These are phyloP conservation scores for Hololepta plana DNA, from an alignment of 2,888 invertebrate genomes.

Conservation along the genomic window DNA sequence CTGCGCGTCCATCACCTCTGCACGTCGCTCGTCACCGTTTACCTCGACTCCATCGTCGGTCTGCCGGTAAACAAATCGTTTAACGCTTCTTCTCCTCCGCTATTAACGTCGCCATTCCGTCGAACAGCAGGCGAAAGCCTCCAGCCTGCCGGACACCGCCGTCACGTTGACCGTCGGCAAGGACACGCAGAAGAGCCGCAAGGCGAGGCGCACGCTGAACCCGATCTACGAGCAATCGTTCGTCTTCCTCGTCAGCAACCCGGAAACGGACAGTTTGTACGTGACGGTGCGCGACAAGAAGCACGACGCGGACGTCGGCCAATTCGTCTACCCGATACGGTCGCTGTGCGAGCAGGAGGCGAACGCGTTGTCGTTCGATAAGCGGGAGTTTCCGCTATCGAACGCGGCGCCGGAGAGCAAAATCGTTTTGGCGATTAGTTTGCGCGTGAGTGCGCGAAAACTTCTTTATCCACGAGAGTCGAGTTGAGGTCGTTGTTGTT, in stretches of 20 bases:
- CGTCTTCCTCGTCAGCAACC: slow-evolving; percentile 81
- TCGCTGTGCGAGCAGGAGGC: slow-evolving; percentile 48
- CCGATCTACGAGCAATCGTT: slow-evolving; percentile 94
- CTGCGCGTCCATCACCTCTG: too few species aligned
- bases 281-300: slow-evolving; percentile 74
- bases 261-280: slow-evolving; percentile 71
- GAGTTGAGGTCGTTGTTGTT: too few species aligned
- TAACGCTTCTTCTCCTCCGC: too few species aligned
- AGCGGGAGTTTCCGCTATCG: slow-evolving; percentile 63
- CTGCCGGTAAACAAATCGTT: too few species aligned
- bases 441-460: too few species aligned
- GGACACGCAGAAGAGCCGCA: slow-evolving; percentile 50
- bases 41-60: too few species aligned
- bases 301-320: slow-evolving; percentile 57
- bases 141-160: slow-evolving; percentile 70
- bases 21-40: too few species aligned
- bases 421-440: slow-evolving; percentile 55
- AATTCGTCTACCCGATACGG: slow-evolving; percentile 49
- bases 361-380: slow-evolving; percentile 51
- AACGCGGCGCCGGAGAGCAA: slow-evolving; percentile 67
- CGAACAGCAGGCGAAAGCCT: slow-evolving; percentile 47
- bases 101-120: too few species aligned
- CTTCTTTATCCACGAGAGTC: too few species aligned
- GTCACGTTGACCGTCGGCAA: slow-evolving; percentile 64
- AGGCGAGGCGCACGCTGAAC: slow-evolving; percentile 63